Evolutionary conservation across 2,888 invertebrate genomes (phyloP).

Genomic region (Pocota personata): DNA sequence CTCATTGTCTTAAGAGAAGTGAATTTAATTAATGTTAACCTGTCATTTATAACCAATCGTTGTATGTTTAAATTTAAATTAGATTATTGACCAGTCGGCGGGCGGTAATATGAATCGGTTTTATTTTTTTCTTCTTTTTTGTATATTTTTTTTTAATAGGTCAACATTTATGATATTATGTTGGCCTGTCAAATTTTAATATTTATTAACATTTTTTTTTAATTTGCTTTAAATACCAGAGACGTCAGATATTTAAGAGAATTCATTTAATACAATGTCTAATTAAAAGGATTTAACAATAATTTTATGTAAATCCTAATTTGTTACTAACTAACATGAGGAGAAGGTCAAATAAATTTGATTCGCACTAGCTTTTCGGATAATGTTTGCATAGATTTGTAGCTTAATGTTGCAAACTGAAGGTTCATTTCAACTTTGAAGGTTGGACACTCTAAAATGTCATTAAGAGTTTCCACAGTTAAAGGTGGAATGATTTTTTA

Average conservation of each 20-base stretch:
- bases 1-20: neutral
- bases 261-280: neutral
- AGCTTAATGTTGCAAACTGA: neutral
- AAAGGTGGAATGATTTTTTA: no score
- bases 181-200: neutral
- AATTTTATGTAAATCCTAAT: neutral
- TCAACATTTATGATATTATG: neutral
- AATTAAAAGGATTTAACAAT: neutral
- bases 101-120: neutral
- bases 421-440: neutral
- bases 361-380: neutral
- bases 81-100: neutral
- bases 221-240: neutral
- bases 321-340: neutral
- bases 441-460: no score
- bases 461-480: no score
- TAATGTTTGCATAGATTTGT: neutral
- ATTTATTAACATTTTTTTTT: neutral
- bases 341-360: neutral
- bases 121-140: neutral
- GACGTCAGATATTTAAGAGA: neutral
- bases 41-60: neutral
- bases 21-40: slow-evolving; percentile 11
- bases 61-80: slow-evolving; percentile 1
- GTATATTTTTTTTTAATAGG: neutral